These are phyloP conservation scores for Heliconius himera DNA, from an alignment of 1,140 invertebrate genomes.

Conservation along the genomic window DNA sequence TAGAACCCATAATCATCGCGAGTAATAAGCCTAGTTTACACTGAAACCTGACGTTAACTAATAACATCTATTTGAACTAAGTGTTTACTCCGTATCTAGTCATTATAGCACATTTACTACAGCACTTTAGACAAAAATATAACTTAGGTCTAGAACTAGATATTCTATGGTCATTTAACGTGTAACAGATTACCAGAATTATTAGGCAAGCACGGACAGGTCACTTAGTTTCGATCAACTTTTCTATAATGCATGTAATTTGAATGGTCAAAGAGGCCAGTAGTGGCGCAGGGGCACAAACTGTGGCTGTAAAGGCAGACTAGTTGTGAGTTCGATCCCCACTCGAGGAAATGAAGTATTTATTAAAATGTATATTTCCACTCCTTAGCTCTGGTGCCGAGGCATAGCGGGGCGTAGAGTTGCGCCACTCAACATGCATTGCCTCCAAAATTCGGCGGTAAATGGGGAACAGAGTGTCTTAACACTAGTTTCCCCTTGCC, in stretches of 20 bases:
- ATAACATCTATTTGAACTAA: background rate
- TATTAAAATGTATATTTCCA: too few relatives aligned
- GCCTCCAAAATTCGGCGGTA: background rate
- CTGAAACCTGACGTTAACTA: conserved; percentile 1
- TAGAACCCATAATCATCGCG: background rate
- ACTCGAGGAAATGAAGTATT: too few relatives aligned
- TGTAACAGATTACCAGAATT: background rate
- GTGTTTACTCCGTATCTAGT: conserved; percentile 4
- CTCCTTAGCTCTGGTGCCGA: background rate
- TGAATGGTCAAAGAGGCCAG: background rate
- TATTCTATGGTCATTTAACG: background rate
- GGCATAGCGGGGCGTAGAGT: background rate
- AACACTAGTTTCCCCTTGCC: background rate
- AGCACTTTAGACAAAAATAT: conserved; percentile 1
- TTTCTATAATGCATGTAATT: background rate
- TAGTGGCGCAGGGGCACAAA: too few relatives aligned
- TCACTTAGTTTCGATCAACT: background rate
- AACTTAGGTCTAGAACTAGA: conserved; percentile 3
- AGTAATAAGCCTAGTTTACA: conserved; percentile 3
- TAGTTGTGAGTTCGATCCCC: too few relatives aligned
- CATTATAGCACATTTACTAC: background rate
- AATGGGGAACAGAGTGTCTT: background rate
- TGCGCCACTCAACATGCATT: background rate
- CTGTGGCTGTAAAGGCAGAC: too few relatives aligned
- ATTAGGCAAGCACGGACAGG: background rate